These are phyloP conservation scores for Ostrea denselamellosa DNA, from an alignment of 1,140 invertebrate species.

Conservation along the genomic window DNA sequence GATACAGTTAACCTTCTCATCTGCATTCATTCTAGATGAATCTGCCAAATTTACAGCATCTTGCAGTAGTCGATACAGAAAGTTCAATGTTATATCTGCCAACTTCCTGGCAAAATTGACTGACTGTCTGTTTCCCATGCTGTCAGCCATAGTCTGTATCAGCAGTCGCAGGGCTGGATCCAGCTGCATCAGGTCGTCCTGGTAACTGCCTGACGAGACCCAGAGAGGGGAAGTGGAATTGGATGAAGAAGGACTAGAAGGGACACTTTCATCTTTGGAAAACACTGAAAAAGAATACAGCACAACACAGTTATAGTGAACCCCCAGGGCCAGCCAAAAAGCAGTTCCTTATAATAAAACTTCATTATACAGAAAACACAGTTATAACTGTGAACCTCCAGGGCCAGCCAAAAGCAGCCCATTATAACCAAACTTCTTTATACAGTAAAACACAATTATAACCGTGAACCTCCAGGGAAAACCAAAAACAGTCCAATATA, in stretches of 20 bases:
- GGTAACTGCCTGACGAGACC: slow-evolving; percentile 40
- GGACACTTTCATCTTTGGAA: slow-evolving; percentile 49
- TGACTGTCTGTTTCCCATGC: slow-evolving; percentile 60
- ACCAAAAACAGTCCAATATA: too few relatives aligned
- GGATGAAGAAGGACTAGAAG: slow-evolving; percentile 31
- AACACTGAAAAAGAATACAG: slow-evolving; percentile 59
- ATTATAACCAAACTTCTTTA: too few relatives aligned
- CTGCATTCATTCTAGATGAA: slow-evolving; percentile 35
- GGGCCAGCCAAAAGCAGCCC: too few relatives aligned
- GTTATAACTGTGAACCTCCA: too few relatives aligned
- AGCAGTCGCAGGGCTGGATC: slow-evolving; percentile 64
- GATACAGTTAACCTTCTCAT: not conserved
- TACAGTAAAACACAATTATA: too few relatives aligned
- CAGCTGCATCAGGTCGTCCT: slow-evolving; percentile 60
- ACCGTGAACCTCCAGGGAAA: too few relatives aligned
- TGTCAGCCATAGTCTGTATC: slow-evolving; percentile 58
- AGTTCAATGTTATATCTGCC: slow-evolving; percentile 64
- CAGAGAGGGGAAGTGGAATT: slow-evolving; percentile 9
- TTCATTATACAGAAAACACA: too few relatives aligned
- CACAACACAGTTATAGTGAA: too few relatives aligned
- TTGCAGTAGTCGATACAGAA: slow-evolving; percentile 66
- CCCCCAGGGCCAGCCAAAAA: not conserved
- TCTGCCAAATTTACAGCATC: slow-evolving; percentile 60
- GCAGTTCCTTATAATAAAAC: not conserved
- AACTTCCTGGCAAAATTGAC: slow-evolving; percentile 61